Evolutionary conservation across 2,888 invertebrate genomes (phyloP), one percentile per base, ranked within the genome.

Genomic region (Ctenicera cuprea): DNA sequence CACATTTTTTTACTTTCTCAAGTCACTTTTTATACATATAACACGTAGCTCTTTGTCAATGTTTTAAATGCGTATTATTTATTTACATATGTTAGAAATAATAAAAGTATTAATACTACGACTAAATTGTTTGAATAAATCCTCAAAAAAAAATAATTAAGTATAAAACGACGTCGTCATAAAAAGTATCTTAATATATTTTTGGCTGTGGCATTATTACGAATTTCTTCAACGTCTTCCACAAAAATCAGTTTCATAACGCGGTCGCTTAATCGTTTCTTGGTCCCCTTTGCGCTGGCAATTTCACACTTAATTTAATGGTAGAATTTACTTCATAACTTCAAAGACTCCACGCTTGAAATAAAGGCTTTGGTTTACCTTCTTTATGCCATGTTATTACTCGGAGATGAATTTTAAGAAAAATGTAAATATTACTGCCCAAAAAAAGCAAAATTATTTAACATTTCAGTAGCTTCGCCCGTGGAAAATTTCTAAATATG

Each of bases 221-320:
- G 54, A 54, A n/a, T 54, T 52, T 54, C 30, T 54, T 30, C n/a
- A 14, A 0, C 54, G 54, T 26, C 26, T 14, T 54, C 30, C 30
- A 22, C 54, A 54, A 54, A 54, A 54, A 54, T 54, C 54, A 54
- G 54, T 54, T 54, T 54, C 54, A 54, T 54, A 54, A 54, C 54
- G 54, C 54, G 26, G 54, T 30, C 33, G 54, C 33, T 26, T 54
- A 54, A 54, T 54, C 54, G 54, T 54, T 54, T 54, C 30, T 14
- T 20, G 22, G 54, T 54, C 45, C 62, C 62, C 45, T 45, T 62
- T 26, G 45, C 62, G 43, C 30, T 62, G 26, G 43, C 26, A 62
- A 62, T 45, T 45, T 45, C 43, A 62, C 41, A 62, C 45, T 62
- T 45, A 62, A 62, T 62, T 62, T 62, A 59, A 59, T 41, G 38